Conservation (phyloP, 1,140 invertebrate species). For the Drosophila bifasciata region DNA sequence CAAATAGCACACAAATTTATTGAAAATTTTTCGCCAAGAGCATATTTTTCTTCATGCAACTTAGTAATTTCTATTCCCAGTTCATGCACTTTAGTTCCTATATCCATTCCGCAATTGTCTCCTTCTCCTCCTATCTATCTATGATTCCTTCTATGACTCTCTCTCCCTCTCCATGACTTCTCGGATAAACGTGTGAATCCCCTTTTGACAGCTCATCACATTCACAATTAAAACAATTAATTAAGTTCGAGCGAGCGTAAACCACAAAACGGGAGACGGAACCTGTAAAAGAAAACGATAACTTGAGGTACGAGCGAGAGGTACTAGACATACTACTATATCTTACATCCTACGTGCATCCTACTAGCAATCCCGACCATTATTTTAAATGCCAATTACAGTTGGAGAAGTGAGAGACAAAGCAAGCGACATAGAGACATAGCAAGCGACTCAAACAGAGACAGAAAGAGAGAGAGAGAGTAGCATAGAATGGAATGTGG, state of each 20-base stretch:
- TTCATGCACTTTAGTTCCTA: no score
- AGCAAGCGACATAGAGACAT: neutral
- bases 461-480: neutral
- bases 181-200: constrained; percentile 45
- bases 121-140: no score
- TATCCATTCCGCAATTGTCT: no score
- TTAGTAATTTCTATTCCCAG: no score
- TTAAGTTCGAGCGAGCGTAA: constrained; percentile 44
- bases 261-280: neutral
- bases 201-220: constrained; percentile 41
- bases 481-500: neutral
- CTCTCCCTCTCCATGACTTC: constrained; percentile 7
- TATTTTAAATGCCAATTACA: constrained; percentile 75
- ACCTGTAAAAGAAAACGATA: constrained; percentile 28
- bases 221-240: constrained; percentile 72
- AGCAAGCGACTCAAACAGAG: neutral
- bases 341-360: neutral
- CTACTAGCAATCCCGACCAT: constrained; percentile 15
- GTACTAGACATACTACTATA: neutral
- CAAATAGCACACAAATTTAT: no score
- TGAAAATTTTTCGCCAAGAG: no score
- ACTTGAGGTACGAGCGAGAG: neutral
- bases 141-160: no score
- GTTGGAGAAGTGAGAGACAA: constrained; percentile 23
- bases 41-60: no score